These are phyloP conservation scores for Poecilia latipinna DNA, from an alignment of 2,113 vertebrate genomes.

Conservation along the genomic window DNA sequence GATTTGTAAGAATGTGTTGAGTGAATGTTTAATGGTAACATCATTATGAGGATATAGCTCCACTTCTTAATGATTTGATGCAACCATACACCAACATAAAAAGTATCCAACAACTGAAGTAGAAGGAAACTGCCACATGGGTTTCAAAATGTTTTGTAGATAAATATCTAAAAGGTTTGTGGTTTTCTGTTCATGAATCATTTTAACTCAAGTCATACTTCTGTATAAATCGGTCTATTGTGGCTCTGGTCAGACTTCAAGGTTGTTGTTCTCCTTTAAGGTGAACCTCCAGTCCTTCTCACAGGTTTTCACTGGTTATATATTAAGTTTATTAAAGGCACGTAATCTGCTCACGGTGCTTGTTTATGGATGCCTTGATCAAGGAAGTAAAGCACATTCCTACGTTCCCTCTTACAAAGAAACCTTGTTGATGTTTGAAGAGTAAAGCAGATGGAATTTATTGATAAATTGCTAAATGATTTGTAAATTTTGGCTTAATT, in stretches of 20 bases:
- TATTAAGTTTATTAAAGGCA: neutral
- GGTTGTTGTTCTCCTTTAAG: too few relatives aligned
- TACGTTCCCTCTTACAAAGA: slow-evolving; percentile 9
- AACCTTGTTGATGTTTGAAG: too few relatives aligned
- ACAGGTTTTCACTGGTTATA: neutral
- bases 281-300: neutral
- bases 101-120: too few relatives aligned
- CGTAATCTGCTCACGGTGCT: neutral
- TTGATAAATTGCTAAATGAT: neutral
- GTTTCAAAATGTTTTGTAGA: too few relatives aligned
- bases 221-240: too few relatives aligned
- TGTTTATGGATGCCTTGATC: neutral
- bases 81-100: neutral
- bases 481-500: neutral
- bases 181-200: too few relatives aligned
- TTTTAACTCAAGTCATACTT: too few relatives aligned
- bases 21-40: neutral
- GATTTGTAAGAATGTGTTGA: neutral
- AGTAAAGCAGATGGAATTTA: neutral
- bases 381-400: neutral
- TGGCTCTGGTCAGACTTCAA: too few relatives aligned
- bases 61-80: neutral
- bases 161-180: too few relatives aligned
- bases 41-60: neutral
- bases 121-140: too few relatives aligned